Base-by-base conservation (phyloP, 2,888 invertebrate species). In the Drosophila nr. medialis region DNA sequence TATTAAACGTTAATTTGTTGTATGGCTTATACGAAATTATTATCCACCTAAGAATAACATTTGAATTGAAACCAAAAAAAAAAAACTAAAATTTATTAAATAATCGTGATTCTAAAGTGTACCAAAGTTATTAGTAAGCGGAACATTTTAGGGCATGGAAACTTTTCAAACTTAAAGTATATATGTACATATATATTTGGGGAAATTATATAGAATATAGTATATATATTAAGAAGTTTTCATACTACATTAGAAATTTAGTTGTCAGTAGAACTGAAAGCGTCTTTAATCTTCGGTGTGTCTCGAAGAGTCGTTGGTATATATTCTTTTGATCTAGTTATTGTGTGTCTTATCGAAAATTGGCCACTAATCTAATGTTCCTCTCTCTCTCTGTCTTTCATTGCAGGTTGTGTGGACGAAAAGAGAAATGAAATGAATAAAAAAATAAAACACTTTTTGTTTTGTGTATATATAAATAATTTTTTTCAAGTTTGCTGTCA, bases 361-460 rank as follows among this genome's bases (percentile, higher is more conserved):
- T 69, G 55, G 48, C 63, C 67, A 67, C 64, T 78, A 72, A 75
- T 79, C 56, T 75, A 72, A 64, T 64, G 66, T 15, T 62, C 58
- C 29, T 42, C 21, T 34, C 34, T 55, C 24, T n/a, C n/a, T 55
- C 42, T 64, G 18, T 50, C 30, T 75, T 36, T 64, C 61, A 61
- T 80, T 77, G 53, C 77, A 80, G 80, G 51, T 77, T 67, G 59
- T 64, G n/a, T 50, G 69, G 64, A 51, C 54, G 58, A 27, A 53
- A 38, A 53, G 54, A 21, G 38, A 36, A 64, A 51, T 21, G 1
- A 15, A 13, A 51, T 58, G 11, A 5, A 62, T 8, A 4, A 27
- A 48, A 50, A 54, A 4, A 48, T 24, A 59, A 65, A 48, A 60
- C 10, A 45, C 34, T 71, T 74, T 77, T 79, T 71, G 63, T 77